These are phyloP conservation scores for Sweltsa coloradensis DNA, from an alignment of 1,140 invertebrate species.

Conservation along the genomic window DNA sequence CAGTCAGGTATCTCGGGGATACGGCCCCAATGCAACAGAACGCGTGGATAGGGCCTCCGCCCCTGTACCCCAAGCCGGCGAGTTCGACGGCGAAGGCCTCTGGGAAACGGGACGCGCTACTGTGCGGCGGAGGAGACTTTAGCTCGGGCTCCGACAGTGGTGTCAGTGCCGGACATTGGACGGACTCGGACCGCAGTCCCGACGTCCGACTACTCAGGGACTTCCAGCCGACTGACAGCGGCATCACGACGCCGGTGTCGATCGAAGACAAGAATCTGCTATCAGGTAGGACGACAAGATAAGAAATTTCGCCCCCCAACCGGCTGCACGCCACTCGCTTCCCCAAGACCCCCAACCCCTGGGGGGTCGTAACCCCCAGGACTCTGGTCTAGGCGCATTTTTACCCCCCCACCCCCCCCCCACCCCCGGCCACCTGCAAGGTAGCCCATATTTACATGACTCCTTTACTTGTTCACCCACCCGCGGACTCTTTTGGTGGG, in stretches of 20 bases:
- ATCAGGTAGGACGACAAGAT: no score
- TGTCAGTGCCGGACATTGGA: slow-evolving; percentile 17
- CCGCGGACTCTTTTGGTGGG: no score
- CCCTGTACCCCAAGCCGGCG: slow-evolving; percentile 3
- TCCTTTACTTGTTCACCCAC: no score
- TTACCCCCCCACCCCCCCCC: no score
- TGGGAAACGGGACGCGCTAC: slow-evolving; percentile 10
- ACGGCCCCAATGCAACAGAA: not conserved
- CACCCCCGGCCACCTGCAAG: no score
- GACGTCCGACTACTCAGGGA: slow-evolving; percentile 8
- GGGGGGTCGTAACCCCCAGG: no score
- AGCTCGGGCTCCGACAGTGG: slow-evolving; percentile 15
- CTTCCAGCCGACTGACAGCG: slow-evolving; percentile 12
- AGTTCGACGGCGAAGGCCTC: not conserved
- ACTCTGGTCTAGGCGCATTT: no score
- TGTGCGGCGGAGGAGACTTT: slow-evolving; percentile 14
- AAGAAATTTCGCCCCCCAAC: no score
- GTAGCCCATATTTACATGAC: no score
- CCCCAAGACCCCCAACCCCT: no score
- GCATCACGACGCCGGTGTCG: slow-evolving; percentile 14
- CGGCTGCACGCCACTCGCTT: no score
- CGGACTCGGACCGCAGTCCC: slow-evolving; percentile 16
- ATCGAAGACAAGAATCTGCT: slow-evolving; percentile 10
- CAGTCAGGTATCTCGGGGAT: not conserved
- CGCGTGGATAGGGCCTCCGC: not conserved